Evolutionary conservation across 2,888 invertebrate genomes (phyloP).

Genomic region (Mesorhabditis sp.): DNA sequence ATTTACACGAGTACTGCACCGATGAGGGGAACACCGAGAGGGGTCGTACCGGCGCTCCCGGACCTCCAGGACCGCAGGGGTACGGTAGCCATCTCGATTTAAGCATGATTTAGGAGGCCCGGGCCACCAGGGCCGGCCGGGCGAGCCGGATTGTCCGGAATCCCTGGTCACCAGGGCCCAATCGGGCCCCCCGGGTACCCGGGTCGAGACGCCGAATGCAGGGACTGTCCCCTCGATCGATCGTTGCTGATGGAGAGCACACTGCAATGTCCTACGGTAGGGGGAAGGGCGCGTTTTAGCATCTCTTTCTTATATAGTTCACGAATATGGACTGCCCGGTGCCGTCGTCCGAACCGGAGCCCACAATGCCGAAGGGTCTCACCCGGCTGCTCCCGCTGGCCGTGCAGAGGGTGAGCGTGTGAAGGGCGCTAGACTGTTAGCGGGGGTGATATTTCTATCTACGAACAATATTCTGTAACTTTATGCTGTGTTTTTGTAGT

Average conservation of each 20-base stretch:
- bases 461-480: no score
- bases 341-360: background rate
- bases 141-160: conserved; percentile 34
- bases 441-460: no score
- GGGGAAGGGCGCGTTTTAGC: background rate
- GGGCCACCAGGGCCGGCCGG: conserved; percentile 42
- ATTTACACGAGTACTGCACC: conserved; percentile 54
- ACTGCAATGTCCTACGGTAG: conserved; percentile 32
- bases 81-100: conserved; percentile 9
- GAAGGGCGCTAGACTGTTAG: background rate
- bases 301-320: background rate
- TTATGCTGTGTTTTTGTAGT: no score
- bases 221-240: conserved; percentile 44
- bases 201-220: conserved; percentile 49
- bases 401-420: background rate
- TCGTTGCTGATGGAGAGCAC: conserved; percentile 31
- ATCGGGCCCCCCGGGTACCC: conserved; percentile 45
- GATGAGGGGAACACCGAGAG: conserved; percentile 31
- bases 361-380: background rate
- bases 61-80: conserved; percentile 37
- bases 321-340: conserved; percentile 5
- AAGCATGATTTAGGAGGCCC: conserved; percentile 7
- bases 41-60: conserved; percentile 26
- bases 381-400: background rate
- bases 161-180: conserved; percentile 41